Evolutionary conservation across 2,113 vertebrate genomes (phyloP).

Genomic region (Lamprotornis superbus): DNA sequence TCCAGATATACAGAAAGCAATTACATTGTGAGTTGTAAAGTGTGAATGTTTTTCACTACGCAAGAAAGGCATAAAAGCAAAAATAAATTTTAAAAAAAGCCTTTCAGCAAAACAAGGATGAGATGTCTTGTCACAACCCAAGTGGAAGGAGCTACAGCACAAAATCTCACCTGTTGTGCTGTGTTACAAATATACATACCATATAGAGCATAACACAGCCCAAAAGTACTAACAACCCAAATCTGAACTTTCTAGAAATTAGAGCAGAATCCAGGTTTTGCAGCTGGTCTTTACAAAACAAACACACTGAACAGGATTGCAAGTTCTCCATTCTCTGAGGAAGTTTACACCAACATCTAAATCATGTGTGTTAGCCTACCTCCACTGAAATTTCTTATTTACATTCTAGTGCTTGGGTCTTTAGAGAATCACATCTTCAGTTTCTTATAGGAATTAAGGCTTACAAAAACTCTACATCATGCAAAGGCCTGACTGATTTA

Average conservation of each 20-base stretch:
- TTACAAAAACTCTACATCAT: background rate
- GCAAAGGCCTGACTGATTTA: background rate
- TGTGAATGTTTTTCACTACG: conserved; percentile 36
- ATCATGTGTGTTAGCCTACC: background rate
- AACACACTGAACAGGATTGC: background rate
- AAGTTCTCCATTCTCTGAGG: background rate
- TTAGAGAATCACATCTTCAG: background rate
- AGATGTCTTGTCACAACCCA: background rate
- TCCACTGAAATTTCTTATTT: background rate
- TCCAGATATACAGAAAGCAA: background rate
- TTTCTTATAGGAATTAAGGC: background rate
- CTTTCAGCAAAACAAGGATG: background rate
- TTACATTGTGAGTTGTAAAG: conserved; percentile 1
- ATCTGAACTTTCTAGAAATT: background rate
- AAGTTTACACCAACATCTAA: background rate
- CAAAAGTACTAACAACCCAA: background rate
- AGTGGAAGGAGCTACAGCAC: conserved; percentile 10
- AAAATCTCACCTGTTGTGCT: background rate
- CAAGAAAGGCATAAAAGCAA: background rate
- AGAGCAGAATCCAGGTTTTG: background rate
- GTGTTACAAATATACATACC: background rate
- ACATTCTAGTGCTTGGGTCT: background rate
- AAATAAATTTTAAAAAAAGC: background rate
- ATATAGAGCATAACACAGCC: background rate
- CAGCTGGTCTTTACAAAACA: background rate